These are phyloP conservation scores for Catalaphyllia jardinei DNA, from an alignment of 64 coral and sea anemone genomes.

Conservation along the genomic window DNA sequence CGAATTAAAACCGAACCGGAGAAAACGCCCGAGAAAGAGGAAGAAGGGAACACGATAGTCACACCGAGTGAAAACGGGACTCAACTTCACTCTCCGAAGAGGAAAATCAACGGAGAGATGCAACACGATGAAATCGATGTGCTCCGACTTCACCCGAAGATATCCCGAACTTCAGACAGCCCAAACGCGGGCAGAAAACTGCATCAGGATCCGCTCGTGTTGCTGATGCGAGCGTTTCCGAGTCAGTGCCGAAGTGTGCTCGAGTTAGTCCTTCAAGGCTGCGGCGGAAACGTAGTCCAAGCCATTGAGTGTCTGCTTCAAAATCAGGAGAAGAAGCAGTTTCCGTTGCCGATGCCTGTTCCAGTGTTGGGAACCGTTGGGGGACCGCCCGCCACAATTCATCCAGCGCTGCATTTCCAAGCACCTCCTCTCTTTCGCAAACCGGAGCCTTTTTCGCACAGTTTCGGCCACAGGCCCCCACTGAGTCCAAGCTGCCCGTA, in stretches of 20 bases:
- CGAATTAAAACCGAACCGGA: constrained; percentile 86
- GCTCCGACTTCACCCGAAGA: constrained; percentile 45
- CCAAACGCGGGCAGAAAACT: constrained; percentile 60
- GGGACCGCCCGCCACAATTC: constrained; percentile 56
- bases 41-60: constrained; percentile 7
- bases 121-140: constrained; percentile 50
- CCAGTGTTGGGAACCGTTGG: constrained; percentile 77
- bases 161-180: constrained; percentile 58
- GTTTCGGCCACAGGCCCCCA: constrained; percentile 56
- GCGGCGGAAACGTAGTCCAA: constrained; percentile 96
- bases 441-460: constrained; percentile 70
- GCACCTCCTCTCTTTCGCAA: constrained; percentile 77
- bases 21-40: constrained; percentile 41
- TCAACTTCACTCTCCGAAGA: constrained; percentile 54
- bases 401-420: constrained; percentile 76
- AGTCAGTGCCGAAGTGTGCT: constrained; percentile 92
- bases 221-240: constrained; percentile 86
- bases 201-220: constrained; percentile 84
- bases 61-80: constrained; percentile 11
- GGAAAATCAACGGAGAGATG: constrained; percentile 59
- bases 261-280: constrained; percentile 90
- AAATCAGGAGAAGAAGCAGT: constrained; percentile 81
- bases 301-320: constrained; percentile 96
- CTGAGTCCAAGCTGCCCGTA: constrained; percentile 50
- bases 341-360: constrained; percentile 55